Base-by-base conservation (phyloP, 2,888 invertebrate genomes). In the Cantharis flavilabris region DNA sequence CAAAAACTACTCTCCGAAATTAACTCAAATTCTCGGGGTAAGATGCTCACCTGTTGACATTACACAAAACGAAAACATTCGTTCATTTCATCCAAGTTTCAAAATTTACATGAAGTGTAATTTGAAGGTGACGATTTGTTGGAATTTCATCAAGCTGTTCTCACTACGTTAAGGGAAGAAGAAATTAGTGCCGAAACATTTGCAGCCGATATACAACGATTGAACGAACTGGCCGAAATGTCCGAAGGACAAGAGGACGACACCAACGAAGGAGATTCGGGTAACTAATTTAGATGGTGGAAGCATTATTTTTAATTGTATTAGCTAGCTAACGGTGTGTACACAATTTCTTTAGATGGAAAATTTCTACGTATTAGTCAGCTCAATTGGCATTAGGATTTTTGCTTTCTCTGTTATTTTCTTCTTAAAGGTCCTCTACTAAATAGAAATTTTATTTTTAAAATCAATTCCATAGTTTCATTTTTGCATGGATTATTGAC, bases 101-200 rank as follows among this genome's bases (percentile, higher is more conserved):
- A 18, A 67, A 18, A 16, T 64, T 64, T 64, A 23, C 20, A 67
- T 23, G 13, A 67, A 9, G 4, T 67, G 23, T 23, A 67, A 67
- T 67, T 67, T 67, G 23, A 67, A 67, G 88, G 96, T 81, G 98
- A 98, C 84, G 98, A 98, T 88, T 91, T 98, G 62, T 89, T 97
- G 81, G 98, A 98, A 86, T 98, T 98, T 87, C 98, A 98, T 90
- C 97, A 97, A 89, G 92, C 92, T 13, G 92, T 92, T 20, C 86
- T 92, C 72, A 91, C 92, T 75, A 92, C 93, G 9, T 85, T 93
- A 77, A 89, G 93, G 69, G 93, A 94, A 84, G 92, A 92, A 76
- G 94, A 94, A 85, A 87, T 88, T 69, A 88, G 88, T 78, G 88
- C 88, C 65, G 91, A 91, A 84, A 91, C 93, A 67, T 93, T 88